These are phyloP conservation scores for Hydractinia symbiolongicarpus DNA, from an alignment of 30 jellyfish, hydroid and myxozoan genomes.

Conservation along the genomic window DNA sequence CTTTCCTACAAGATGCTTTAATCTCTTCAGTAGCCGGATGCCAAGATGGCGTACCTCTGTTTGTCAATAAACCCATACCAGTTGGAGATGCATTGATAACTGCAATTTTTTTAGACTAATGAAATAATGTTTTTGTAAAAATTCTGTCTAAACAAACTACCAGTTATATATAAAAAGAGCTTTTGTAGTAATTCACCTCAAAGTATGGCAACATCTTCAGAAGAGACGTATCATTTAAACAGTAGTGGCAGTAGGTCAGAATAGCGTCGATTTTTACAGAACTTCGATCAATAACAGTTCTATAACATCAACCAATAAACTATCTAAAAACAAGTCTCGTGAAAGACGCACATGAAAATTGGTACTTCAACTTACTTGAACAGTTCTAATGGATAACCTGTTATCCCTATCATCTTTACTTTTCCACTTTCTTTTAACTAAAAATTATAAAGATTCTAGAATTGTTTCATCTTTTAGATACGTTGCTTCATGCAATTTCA, in stretches of 20 bases:
- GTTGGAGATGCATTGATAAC: constrained; percentile 78
- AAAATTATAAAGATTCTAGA: background rate
- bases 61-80: constrained; percentile 81
- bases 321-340: background rate
- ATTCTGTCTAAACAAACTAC: background rate
- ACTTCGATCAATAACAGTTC: constrained; percentile 71
- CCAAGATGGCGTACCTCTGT: constrained; percentile 82
- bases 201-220: constrained; percentile 46
- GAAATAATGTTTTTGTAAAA: background rate
- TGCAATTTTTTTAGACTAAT: constrained; percentile 52
- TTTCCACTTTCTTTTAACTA: constrained; percentile 78
- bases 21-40: constrained; percentile 75
- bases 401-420: constrained; percentile 67
- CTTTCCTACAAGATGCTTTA: constrained; percentile 43
- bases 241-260: constrained; percentile 77
- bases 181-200: constrained; percentile 33
- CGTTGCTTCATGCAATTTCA: too few species aligned
- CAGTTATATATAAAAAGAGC: background rate
- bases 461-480: background rate
- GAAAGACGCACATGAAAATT: too few species aligned
- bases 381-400: constrained; percentile 77
- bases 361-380: constrained; percentile 36
- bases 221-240: constrained; percentile 64
- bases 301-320: background rate
- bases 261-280: constrained; percentile 61